These are phyloP conservation scores for Noctua janthe DNA, from an alignment of 2,888 invertebrate genomes.

Conservation along the genomic window DNA sequence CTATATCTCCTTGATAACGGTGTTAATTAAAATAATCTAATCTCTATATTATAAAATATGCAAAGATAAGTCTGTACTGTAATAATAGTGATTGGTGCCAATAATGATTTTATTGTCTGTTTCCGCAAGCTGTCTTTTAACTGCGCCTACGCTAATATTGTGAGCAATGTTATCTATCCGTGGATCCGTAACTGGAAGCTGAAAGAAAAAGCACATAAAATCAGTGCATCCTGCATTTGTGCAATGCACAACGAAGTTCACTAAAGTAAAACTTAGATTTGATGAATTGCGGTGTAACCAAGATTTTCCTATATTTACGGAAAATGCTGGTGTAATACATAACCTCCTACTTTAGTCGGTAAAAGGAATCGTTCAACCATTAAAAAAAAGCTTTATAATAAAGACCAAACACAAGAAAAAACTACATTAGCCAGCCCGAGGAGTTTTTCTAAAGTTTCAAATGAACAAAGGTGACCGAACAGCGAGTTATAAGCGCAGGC, in stretches of 20 bases:
- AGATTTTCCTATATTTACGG: neutral
- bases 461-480: neutral
- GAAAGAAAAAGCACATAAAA: neutral
- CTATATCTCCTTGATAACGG: neutral
- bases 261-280: neutral
- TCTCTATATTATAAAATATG: slow-evolving; percentile 7
- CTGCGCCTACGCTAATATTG: slow-evolving; percentile 39
- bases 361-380: neutral
- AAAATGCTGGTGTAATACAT: neutral
- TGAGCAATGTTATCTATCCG: slow-evolving; percentile 23
- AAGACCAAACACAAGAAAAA: neutral
- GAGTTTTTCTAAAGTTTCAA: neutral
- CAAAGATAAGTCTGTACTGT: neutral
- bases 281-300: neutral
- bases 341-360: neutral
- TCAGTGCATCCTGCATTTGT: neutral
- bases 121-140: neutral
- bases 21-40: slow-evolving; percentile 30
- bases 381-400: neutral
- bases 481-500: neutral
- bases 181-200: neutral
- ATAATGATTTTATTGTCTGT: neutral
- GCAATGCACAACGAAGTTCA: neutral
- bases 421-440: neutral
- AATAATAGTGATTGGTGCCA: neutral